These are phyloP conservation scores for Lamproptera curius DNA, from an alignment of 2,888 invertebrate genomes.

Conservation along the genomic window DNA sequence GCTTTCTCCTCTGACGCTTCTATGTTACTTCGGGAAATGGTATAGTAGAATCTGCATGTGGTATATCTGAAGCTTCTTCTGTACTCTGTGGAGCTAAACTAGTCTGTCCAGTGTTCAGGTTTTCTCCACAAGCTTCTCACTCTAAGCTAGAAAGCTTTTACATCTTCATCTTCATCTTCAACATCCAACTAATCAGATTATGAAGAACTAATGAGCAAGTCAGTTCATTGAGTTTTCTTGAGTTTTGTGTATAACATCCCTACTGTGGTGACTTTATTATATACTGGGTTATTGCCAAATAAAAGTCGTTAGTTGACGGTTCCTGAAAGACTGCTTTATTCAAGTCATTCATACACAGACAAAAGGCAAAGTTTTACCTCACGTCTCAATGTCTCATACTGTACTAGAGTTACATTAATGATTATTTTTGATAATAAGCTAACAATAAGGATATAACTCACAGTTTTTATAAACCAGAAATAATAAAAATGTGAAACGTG, in stretches of 20 bases:
- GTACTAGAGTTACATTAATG: no score
- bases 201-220: neutral
- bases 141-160: no score
- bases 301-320: no score
- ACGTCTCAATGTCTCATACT: no score
- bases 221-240: neutral
- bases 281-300: neutral
- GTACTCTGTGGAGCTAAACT: neutral
- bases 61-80: neutral
- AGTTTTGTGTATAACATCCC: neutral
- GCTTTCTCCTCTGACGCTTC: neutral
- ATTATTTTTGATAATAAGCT: no score
- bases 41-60: neutral
- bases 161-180: neutral
- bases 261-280: neutral
- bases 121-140: neutral
- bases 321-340: no score
- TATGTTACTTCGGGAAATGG: neutral
- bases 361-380: no score
- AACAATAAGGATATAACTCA: no score
- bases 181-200: neutral
- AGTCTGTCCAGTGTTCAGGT: neutral
- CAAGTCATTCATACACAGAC: no score
- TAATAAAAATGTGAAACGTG: no score
- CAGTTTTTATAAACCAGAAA: no score